Evolutionary conservation across 1,140 invertebrate genomes (phyloP), one percentile per base, ranked within the genome.

Genomic region (Calliphora vicina): DNA sequence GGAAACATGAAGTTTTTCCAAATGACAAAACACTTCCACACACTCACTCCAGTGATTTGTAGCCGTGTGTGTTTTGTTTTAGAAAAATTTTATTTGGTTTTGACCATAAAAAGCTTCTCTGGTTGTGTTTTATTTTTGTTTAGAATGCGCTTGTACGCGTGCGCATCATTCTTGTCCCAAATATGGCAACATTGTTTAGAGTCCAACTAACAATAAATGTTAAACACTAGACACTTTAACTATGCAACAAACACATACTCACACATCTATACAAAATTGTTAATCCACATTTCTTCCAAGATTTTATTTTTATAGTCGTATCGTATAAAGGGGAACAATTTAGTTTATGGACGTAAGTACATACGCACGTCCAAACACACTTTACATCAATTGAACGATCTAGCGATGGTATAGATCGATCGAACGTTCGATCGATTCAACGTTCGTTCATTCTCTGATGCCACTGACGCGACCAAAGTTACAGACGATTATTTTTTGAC

Each of bases 151-250:
- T 43, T 23, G 42, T 78, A 43, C 74, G 74, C 74, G 74, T 78
- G 74, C 74, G 74, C 74, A 78, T 78, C 74, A 78, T 78, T 67
- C 35, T 43, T 78, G 42, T 78, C 35, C 74, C 74, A 78, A 78
- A 78, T 78, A 78, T 78, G 74, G 35, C 74, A 78, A 78, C 35
- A 43, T 78, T 78, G 35, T 43, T 78, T 78, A 42, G 35, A 6
- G 17, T n/a, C 50, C 15, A 57, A 57, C 61, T 67, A 23, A 67
- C 61, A 67, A 67, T 67, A 67, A 67, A 67, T 67, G 61, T 67
- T 67, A 67, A 67, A 67, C 61, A 67, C 61, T 23, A 67, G 61
- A 67, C 61, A 23, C 61, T 67, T 67, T 20, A 67, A 67, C 23
- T 23, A 67, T 67, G 61, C 20, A 57, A 57, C 50, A 57, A 57